phyloP scores from a whole-genome alignment of 2,888 invertebrate genomes.

The Cephus pygmeus region DNA sequence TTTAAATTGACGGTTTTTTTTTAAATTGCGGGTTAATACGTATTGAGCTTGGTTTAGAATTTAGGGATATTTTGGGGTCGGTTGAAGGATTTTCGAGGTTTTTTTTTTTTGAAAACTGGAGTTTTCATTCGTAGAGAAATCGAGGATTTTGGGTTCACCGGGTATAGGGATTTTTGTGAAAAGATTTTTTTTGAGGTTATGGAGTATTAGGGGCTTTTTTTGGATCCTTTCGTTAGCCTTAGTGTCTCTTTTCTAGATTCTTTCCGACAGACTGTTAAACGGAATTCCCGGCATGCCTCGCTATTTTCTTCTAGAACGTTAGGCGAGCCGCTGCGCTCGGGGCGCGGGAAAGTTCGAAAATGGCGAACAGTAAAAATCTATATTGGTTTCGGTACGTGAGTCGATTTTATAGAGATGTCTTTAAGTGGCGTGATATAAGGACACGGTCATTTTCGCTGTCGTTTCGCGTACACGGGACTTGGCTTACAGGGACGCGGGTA shows the following conservation, averaged over 20 bases:
- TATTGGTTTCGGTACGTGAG: constrained; percentile 1
- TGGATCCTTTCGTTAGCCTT: neutral
- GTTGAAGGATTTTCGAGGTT: too few species aligned
- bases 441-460: constrained; percentile 1
- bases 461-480: constrained; percentile 3
- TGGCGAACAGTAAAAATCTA: constrained; percentile 7
- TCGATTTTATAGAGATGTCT: constrained; percentile 9
- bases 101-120: too few species aligned
- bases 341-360: neutral
- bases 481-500: neutral
- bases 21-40: neutral
- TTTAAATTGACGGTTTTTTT: neutral
- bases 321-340: neutral
- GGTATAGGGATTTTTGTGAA: neutral
- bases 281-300: neutral
- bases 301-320: neutral
- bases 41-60: too few species aligned
- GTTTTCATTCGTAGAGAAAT: too few species aligned
- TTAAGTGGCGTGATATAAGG: neutral
- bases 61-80: too few species aligned
- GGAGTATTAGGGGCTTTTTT: neutral
- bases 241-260: neutral
- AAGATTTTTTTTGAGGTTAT: neutral
- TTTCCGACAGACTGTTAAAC: neutral
- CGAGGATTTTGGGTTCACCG: neutral